Percentiles rank a stretch among this genome's conserved stretches.
phyloP scores from a whole-genome alignment of 2,888 invertebrate genomes.

The Mongoloraphidia duomilia region DNA sequence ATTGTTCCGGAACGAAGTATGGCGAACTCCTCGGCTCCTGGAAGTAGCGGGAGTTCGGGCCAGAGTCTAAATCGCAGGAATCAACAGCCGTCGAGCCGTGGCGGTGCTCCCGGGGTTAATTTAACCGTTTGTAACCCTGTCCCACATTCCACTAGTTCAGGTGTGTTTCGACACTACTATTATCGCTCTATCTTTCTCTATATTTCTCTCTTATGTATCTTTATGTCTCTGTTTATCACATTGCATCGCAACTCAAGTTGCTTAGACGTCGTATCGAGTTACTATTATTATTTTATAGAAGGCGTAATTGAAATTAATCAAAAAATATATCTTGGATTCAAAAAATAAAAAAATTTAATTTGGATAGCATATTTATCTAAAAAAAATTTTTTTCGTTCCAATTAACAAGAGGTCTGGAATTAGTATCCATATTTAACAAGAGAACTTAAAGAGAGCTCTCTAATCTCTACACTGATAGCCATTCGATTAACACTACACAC shows the following conservation, averaged over 20 bases:
- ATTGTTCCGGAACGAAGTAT: slow-evolving; percentile 22
- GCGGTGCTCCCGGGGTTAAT: slow-evolving; percentile 28
- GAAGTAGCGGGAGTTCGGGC: slow-evolving; percentile 34
- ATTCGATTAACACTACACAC: too few relatives aligned
- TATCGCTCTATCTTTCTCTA: too few relatives aligned
- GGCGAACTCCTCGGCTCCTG: slow-evolving; percentile 23
- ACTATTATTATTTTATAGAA: too few relatives aligned
- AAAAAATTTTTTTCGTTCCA: too few relatives aligned
- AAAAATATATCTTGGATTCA: too few relatives aligned
- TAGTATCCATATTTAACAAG: too few relatives aligned
- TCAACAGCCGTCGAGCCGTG: slow-evolving; percentile 30
- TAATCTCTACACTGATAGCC: too few relatives aligned
- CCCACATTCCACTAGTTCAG: slow-evolving; percentile 55
- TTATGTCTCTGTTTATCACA: neutral
- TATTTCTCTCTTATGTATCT: neutral
- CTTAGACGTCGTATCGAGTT: neutral
- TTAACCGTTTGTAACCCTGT: slow-evolving; percentile 48
- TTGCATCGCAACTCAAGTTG: neutral
- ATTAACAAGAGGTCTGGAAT: too few relatives aligned
- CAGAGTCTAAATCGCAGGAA: slow-evolving; percentile 28
- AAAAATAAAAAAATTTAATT: too few relatives aligned
- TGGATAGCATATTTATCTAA: too few relatives aligned
- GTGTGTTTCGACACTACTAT: slow-evolving; percentile 32
- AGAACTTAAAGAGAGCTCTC: too few relatives aligned
- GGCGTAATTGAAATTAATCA: too few relatives aligned